Evolutionary conservation across 2,113 vertebrate genomes (phyloP).

Genomic region (Chrysemys picta): DNA sequence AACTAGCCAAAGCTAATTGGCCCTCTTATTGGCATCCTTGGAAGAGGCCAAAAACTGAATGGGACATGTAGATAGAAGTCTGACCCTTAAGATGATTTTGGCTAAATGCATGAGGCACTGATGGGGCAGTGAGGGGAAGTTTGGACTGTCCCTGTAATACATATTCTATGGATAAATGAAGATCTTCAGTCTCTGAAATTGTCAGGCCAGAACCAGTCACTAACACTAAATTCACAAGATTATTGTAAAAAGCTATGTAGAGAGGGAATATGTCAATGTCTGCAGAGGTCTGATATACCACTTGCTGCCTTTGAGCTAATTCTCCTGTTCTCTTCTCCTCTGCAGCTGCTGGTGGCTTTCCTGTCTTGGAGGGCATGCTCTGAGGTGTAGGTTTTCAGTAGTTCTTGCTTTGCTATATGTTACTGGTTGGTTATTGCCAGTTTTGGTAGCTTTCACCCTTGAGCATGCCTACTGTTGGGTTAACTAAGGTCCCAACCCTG

Average conservation of each 20-base stretch:
- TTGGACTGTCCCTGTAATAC: accelerated
- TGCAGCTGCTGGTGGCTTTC: neutral
- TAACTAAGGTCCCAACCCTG: accelerated
- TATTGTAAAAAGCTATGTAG: accelerated
- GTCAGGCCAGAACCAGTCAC: neutral
- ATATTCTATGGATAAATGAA: accelerated
- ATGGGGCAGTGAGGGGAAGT: accelerated
- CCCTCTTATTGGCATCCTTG: neutral
- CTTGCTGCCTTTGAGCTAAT: neutral
- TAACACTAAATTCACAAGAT: neutral
- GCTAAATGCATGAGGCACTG: neutral
- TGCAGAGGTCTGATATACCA: accelerated
- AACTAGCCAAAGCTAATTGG: no score
- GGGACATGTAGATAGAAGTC: neutral
- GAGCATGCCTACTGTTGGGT: neutral
- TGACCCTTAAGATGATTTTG: neutral
- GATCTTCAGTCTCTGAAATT: neutral
- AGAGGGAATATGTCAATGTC: accelerated
- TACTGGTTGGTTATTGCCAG: accelerated
- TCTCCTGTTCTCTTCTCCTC: neutral
- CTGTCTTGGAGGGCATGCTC: no score
- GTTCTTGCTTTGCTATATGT: accelerated
- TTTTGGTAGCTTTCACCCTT: accelerated
- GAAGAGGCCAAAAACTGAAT: neutral
- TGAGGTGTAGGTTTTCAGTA: no score